phyloP scores from a whole-genome alignment of 2,113 vertebrate species.

The Panthera tigris region DNA sequence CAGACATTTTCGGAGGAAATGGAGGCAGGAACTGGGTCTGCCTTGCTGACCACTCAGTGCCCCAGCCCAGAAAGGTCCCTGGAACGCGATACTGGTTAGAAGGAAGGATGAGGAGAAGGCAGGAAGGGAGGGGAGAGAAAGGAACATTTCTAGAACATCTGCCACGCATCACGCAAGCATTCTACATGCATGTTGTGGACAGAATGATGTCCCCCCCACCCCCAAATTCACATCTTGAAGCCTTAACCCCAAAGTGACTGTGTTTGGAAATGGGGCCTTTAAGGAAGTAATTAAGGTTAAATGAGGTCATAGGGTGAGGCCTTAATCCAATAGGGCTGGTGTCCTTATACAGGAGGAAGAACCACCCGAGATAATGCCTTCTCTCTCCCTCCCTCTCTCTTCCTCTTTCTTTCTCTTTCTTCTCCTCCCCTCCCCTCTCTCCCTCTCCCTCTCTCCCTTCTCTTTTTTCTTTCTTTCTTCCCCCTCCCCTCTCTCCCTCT shows the following conservation, averaged over 20 bases:
- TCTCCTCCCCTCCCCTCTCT: neutral
- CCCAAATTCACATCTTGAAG: neutral
- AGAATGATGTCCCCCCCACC: neutral
- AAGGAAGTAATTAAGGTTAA: neutral
- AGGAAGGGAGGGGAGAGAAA: neutral
- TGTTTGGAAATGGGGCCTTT: neutral
- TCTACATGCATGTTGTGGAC: neutral
- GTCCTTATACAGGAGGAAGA: neutral
- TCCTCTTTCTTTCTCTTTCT: too few species aligned
- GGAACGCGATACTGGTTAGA: neutral
- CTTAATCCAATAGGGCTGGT: neutral
- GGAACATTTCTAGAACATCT: neutral
- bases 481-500: too few species aligned
- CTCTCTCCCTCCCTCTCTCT: accelerated
- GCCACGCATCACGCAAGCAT: neutral
- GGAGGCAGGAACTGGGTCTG: neutral
- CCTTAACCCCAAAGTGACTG: neutral
- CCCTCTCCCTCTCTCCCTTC: neutral
- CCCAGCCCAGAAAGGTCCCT: neutral
- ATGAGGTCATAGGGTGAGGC: neutral
- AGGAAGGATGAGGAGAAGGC: neutral
- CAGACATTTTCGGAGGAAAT: neutral
- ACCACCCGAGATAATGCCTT: neutral
- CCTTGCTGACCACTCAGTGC: neutral
- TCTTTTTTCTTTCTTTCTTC: too few species aligned